A percentile compares a stretch with the other conserved stretches of the same genome.
phyloP scores from a whole-genome alignment of 2,113 vertebrate species.

The Sinosuthora webbiana region DNA sequence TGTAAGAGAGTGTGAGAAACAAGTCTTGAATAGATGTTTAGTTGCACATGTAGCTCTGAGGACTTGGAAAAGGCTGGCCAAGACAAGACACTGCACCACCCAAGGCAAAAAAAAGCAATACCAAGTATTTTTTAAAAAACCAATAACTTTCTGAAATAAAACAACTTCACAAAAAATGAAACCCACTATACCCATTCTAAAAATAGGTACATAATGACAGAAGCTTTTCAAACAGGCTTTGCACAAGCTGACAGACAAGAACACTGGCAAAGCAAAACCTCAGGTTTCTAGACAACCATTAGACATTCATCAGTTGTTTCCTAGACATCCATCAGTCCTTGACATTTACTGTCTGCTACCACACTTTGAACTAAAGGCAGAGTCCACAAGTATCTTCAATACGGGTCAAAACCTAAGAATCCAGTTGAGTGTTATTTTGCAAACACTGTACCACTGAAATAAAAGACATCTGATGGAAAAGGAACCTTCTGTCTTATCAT shows the following conservation, averaged over 20 bases:
- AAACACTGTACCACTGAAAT: neutral
- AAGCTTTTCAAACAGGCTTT: neutral
- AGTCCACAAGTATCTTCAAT: rapidly evolving
- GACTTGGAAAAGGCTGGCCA: neutral
- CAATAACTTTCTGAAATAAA: neutral
- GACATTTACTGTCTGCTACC: neutral
- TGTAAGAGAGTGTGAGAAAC: neutral
- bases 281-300: neutral
- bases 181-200: neutral
- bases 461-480: neutral
- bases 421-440: neutral
- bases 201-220: neutral
- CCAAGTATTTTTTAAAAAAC: neutral
- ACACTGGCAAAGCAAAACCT: neutral
- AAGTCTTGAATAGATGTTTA: neutral
- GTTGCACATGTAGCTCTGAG: neutral
- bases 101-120: neutral
- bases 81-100: neutral
- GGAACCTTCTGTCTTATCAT: neutral
- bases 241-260: neutral
- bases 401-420: neutral
- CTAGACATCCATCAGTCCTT: neutral
- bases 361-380: neutral
- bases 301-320: neutral
- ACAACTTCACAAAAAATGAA: neutral